phyloP scores from a whole-genome alignment of 2,113 vertebrate genomes.

The Hyperoodon ampullatus region DNA sequence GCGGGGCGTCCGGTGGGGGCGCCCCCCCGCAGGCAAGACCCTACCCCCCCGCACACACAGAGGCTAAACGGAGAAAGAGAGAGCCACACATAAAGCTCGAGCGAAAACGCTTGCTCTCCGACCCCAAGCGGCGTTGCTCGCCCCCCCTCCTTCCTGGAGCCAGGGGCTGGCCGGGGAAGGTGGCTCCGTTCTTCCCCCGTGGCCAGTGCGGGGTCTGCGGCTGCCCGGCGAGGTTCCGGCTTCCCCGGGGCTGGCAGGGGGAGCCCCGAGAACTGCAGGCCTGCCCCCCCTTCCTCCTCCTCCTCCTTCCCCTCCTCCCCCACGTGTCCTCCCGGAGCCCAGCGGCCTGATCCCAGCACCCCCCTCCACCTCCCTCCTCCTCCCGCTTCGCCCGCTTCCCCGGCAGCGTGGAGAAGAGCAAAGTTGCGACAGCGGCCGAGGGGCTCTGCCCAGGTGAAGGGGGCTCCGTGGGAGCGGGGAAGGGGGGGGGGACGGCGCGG shows the following conservation, averaged over 20 bases:
- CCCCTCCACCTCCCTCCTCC: constrained; percentile 71
- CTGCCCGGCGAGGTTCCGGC: constrained; percentile 75
- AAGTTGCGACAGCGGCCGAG: constrained; percentile 77
- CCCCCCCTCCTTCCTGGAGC: constrained; percentile 61
- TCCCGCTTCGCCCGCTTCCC: constrained; percentile 71
- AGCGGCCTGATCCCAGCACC: constrained; percentile 79
- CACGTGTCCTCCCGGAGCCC: constrained; percentile 80
- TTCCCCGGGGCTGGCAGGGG: constrained; percentile 74
- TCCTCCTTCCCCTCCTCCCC: constrained; percentile 77
- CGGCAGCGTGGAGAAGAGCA: constrained; percentile 71
- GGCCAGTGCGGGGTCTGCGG: constrained; percentile 79
- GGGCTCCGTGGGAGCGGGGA: constrained; percentile 41
- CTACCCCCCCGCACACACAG: not conserved
- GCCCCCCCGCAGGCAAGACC: constrained; percentile 41
- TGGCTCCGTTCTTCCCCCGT: constrained; percentile 70
- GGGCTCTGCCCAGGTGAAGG: constrained; percentile 79
- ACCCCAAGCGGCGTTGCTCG: constrained; percentile 58
- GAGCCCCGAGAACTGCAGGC: constrained; percentile 82
- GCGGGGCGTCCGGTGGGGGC: constrained; percentile 58
- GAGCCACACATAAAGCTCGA: constrained; percentile 63
- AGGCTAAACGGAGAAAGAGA: constrained; percentile 46
- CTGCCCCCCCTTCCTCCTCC: constrained; percentile 75
- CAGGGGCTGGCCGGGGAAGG: constrained; percentile 64
- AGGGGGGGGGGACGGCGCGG: constrained; percentile 56
- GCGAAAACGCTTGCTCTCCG: constrained; percentile 65